Conservation (phyloP, 2,797 vertebrate genomes). For the Eremophila alpestris region DNA sequence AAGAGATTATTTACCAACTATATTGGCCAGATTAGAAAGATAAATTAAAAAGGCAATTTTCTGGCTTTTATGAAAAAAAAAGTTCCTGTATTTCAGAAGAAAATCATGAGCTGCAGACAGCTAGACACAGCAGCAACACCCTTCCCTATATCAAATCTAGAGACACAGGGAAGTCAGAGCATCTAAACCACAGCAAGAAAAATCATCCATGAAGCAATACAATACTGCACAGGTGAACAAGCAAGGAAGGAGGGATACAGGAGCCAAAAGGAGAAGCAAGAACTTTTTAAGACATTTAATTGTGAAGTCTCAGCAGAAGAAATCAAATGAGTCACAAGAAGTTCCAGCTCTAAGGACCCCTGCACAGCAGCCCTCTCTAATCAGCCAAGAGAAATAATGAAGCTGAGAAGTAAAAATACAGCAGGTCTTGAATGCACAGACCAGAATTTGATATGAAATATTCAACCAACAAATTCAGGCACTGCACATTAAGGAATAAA, state of each 20-base stretch:
- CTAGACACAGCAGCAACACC: neutral
- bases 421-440: slow-evolving; percentile 12
- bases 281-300: neutral
- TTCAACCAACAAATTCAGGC: slow-evolving; percentile 4
- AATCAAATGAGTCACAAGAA: slow-evolving; percentile 68
- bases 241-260: neutral
- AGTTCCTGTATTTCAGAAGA: neutral
- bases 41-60: neutral
- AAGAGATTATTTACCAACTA: slow-evolving; percentile 1
- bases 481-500: slow-evolving; percentile 23
- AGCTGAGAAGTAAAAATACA: slow-evolving; percentile 12
- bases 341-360: slow-evolving; percentile 30
- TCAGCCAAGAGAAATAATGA: slow-evolving; percentile 42
- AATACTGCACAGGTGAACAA: neutral
- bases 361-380: neutral
- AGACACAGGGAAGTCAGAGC: neutral
- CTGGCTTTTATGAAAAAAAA: neutral
- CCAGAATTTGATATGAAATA: slow-evolving; percentile 14
- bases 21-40: neutral
- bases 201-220: neutral
- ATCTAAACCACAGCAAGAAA: neutral
- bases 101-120: neutral
- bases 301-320: slow-evolving; percentile 5
- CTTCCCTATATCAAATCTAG: neutral
- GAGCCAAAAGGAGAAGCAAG: slow-evolving; percentile 44